Evolutionary conservation across 2,888 invertebrate species (phyloP).

Genomic region (Belgica antarctica): DNA sequence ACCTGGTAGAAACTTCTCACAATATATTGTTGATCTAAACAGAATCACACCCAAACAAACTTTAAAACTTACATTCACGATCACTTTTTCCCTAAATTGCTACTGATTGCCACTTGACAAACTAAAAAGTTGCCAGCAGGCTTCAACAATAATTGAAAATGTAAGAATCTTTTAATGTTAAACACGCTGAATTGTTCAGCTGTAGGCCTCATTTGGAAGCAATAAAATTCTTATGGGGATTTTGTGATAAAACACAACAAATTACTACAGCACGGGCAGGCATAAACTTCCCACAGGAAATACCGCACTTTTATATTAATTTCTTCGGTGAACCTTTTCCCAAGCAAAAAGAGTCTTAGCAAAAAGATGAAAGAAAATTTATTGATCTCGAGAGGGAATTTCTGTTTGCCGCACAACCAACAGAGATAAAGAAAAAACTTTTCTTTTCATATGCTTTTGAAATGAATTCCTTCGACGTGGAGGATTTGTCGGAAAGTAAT

Average conservation of each 20-base stretch:
- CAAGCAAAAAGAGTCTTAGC: neutral
- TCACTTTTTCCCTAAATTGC: too few species aligned
- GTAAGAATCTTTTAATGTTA: too few species aligned
- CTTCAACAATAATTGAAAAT: too few species aligned
- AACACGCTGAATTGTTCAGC: too few species aligned
- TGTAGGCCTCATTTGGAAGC: too few species aligned
- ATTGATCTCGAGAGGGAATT: conserved; percentile 40
- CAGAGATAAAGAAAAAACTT: too few species aligned
- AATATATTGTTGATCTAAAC: too few species aligned
- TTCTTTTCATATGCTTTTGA: conserved; percentile 24
- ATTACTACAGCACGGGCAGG: conserved; percentile 28
- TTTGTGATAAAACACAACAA: conserved; percentile 29
- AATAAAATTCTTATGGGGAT: conserved; percentile 18
- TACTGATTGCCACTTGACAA: too few species aligned
- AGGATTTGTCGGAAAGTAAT: conserved; percentile 23
- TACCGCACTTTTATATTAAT: conserved; percentile 36
- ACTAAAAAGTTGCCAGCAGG: too few species aligned
- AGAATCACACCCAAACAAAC: too few species aligned
- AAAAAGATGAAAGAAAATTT: conserved; percentile 28
- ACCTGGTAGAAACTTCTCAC: too few species aligned
- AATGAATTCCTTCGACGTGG: conserved; percentile 27
- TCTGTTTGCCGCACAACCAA: neutral
- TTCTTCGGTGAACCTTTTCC: conserved; percentile 22
- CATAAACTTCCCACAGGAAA: conserved; percentile 43
- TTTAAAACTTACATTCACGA: too few species aligned